Evolutionary conservation across 2,113 vertebrate genomes (phyloP), one percentile per base, ranked within the genome.

Genomic region (Etheostoma cragini): DNA sequence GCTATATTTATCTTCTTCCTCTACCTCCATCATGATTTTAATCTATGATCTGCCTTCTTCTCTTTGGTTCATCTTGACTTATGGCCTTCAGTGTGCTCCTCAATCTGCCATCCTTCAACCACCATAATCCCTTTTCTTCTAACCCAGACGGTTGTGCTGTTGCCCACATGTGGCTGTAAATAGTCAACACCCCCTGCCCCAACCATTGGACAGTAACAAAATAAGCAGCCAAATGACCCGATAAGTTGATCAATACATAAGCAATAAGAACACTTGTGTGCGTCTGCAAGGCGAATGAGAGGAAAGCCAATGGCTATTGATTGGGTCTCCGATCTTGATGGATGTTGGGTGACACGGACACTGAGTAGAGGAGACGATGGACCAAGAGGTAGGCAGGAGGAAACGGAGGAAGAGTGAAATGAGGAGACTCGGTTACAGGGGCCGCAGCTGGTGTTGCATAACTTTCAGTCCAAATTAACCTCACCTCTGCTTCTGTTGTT

Each of bases 171-270:
- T 73, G 64, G 80, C 73, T 73, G 66, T 85, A 77, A 83, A 78
- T 68, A 71, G 75, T 87, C 87, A 68, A 68, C 80, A 60, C 58
- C 76, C 77, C 74, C 65, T 15, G 69, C 82, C 52, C 76, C 85
- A 77, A 81, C 84, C 82, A 79, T 73, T 1, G 58, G 69, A 88
- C 81, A 72, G 83, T 81, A 91, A 90, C 88, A 92, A 90, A 93
- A 80, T 85, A 89, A 89, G 87, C 80, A 74, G 80, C 67, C 82
- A 88, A 92, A 94, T 86, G 80, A 93, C 74, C 85, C 78, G 81
- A 92, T 94, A 91, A 90, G 89, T 88, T 54, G 16, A 86, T 90
- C 17, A 76, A 93, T 93, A 87, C 85, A 80, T 91, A 92, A 93
- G 78, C 83, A 84, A 87, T 84, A 84, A 79, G 83, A 87, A 82